Evolutionary conservation across 2,113 vertebrate species (phyloP).

Genomic region (Corydoras maculifer): DNA sequence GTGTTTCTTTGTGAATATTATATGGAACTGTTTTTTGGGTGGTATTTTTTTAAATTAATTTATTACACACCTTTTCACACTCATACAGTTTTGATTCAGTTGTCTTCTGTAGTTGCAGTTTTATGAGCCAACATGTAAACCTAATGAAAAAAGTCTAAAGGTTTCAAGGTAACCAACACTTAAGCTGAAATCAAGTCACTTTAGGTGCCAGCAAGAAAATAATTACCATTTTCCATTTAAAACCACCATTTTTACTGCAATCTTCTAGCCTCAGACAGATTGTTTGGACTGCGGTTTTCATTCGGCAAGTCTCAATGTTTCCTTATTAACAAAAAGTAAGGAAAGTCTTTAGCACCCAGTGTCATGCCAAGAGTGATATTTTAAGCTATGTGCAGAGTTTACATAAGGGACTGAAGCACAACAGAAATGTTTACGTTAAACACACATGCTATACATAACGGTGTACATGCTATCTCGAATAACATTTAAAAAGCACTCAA

Average conservation of each 20-base stretch:
- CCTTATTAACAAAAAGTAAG: constrained; percentile 15
- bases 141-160: too few species aligned
- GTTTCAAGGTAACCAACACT: background rate
- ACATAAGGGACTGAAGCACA: background rate
- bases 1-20: too few species aligned
- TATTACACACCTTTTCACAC: too few species aligned
- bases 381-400: background rate
- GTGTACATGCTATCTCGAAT: too few species aligned
- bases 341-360: constrained; percentile 15
- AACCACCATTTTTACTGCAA: constrained; percentile 14
- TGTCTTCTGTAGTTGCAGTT: too few species aligned
- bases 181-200: constrained; percentile 11
- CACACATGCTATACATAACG: too few species aligned
- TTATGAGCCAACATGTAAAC: too few species aligned
- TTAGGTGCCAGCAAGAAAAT: background rate
- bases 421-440: constrained; percentile 8
- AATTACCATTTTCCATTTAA: constrained; percentile 12
- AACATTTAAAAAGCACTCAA: too few species aligned
- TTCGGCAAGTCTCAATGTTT: constrained; percentile 5
- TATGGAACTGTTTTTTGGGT: too few species aligned
- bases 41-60: too few species aligned
- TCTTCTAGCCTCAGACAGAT: constrained; percentile 17
- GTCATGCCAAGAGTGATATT: background rate
- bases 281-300: constrained; percentile 30
- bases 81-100: too few species aligned